Evolutionary conservation across 1,140 invertebrate genomes (phyloP), one percentile per base, ranked within the genome.

Genomic region (Neodiprion pinetum): DNA sequence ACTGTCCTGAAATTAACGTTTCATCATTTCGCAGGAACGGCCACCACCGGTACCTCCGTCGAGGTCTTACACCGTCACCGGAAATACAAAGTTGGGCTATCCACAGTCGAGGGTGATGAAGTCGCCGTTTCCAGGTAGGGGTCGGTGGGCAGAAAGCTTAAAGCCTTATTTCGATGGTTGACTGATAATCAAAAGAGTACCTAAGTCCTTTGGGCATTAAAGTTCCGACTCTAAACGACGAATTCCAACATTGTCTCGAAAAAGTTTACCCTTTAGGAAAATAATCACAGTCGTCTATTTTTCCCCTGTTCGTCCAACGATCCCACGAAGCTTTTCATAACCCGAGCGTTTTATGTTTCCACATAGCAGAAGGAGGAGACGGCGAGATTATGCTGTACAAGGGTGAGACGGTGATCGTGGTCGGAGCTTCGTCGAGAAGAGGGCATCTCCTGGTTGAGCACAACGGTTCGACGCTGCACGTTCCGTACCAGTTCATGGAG

Each of bases 31-130:
- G 48, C 84, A 96, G 95, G 95, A 97, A 88, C 90, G 95, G 76
- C 96, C 96, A 12, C 96, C 96, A 9, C 96, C 96, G 17, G 93
- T 98, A 61, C 97, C 96, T 7, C 95, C 95, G 7, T 95, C 95
- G 80, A 91, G 96, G 77, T 92, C 95, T 0, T 98, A 98, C 87
- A 97, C 96, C 47, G 95, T 98, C 61, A 91, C 94, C 48, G 96
- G 95, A 74, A 97, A 97, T 87, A 95, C 95, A n/a, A 97, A 97
- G 89, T 87, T 98, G 73, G 93, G 95, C 76, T 98, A 97, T 89
- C 97, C 97, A 49, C 97, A 98, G 89, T 95, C 93, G 72, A 92
- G 97, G 82, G 89, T 96, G 40, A 96, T 98, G 95, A 96, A 96
- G 87, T 94, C 94, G 90, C 93, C 95, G 76, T 98, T 94, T 89